A percentile compares a stretch with the other conserved stretches of the same genome.
Conservation (phyloP, 30 jellyfish, hydroid and myxozoan species). For the Mastigias papua region DNA sequence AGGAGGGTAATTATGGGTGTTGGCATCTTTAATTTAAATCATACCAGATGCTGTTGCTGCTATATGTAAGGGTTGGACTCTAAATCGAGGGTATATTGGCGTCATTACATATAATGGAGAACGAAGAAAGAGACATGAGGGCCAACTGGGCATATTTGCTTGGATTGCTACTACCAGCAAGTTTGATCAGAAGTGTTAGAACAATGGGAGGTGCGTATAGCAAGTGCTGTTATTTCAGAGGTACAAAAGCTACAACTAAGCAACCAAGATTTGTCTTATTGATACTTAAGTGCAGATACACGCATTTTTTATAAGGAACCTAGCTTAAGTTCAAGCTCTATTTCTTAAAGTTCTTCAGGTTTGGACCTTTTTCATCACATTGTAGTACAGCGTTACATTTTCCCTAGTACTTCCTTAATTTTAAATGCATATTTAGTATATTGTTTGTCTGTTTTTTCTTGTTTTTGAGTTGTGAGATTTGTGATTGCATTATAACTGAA, state of each 20-base stretch:
- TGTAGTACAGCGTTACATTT: too few relatives aligned
- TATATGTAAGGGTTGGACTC: slow-evolving; percentile 1
- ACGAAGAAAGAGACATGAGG: slow-evolving; percentile 57
- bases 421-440: too few relatives aligned
- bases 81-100: slow-evolving; percentile 16
- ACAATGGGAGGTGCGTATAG: slow-evolving; percentile 82
- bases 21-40: neutral
- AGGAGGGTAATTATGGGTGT: neutral
- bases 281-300: too few relatives aligned
- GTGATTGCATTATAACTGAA: too few relatives aligned
- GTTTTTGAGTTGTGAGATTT: too few relatives aligned
- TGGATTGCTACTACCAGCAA: slow-evolving; percentile 54
- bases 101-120: slow-evolving; percentile 22
- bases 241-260: neutral
- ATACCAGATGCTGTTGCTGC: neutral
- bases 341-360: too few relatives aligned
- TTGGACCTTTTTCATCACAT: too few relatives aligned
- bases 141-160: slow-evolving; percentile 51
- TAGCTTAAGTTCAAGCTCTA: too few relatives aligned
- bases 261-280: neutral
- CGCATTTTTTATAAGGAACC: too few relatives aligned
- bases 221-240: slow-evolving; percentile 49
- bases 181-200: slow-evolving; percentile 49
- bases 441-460: too few relatives aligned
- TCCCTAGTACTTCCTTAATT: too few relatives aligned